Base-by-base conservation (phyloP, 30 jellyfish, hydroid and myxozoan species). In the Hydractinia symbiolongicarpus region DNA sequence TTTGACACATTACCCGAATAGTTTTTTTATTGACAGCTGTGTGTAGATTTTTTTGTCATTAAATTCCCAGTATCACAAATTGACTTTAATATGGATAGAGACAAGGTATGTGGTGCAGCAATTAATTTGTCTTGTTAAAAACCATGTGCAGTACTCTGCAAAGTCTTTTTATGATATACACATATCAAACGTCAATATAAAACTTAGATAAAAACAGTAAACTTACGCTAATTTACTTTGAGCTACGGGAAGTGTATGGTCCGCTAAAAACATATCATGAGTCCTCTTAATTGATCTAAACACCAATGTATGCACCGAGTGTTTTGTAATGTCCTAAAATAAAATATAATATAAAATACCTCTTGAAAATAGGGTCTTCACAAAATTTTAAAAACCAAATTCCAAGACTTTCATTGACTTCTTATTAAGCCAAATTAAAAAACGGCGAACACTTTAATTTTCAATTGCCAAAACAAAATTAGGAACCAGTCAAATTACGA, bases 231-330 rank as follows among this genome's bases (percentile, higher is more conserved):
- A 68, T 52, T 87, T 95, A 82, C 88, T 96, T 70, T 52, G 86
- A 57, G 90, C 79, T 56, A 93, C 50, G 4, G 98, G 92, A 52
- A 74, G 73, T 13, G 95, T 72, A 75, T 93, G 86, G 61, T 93
- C 98, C 53, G 98, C 90, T 57, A 93, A 92, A 94, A 93, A 93
- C 95, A 93, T 86, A 72, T 93, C 98, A 93, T 93, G 98, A 50
- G 95, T 93, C 54, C 98, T 90, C 80, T 93, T 93, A 50, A 93
- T 93, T 10, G 98, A 93, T 44, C 98, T 88, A 69, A 93, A 93
- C 54, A 93, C 98, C 76, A 93, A 82, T 6, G 98, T 93, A 69
- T 93, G 98, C 10, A 87, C 96, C 14, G 98, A 93, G 67, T 93
- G 98, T 79, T 89, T 83, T 76, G 98, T 86, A 9, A 93, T 84